Evolutionary conservation across 2,113 vertebrate genomes (phyloP).

Genomic region (Calidris pygmaea): DNA sequence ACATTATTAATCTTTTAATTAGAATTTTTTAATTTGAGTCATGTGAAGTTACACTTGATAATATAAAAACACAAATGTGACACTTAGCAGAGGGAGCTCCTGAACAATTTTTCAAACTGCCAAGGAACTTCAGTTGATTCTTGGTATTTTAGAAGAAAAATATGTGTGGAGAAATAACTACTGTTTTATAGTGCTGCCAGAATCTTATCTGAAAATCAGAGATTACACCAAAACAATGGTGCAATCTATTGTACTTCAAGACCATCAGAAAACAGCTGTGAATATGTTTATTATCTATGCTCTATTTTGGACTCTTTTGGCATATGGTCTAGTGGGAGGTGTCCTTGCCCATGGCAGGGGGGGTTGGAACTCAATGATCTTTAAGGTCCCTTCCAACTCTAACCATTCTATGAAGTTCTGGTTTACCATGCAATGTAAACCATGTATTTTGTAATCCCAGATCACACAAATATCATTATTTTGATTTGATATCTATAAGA

Average conservation of each 20-base stretch:
- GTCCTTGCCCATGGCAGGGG: no score
- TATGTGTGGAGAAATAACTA: background rate
- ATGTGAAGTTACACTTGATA: background rate
- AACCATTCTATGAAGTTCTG: background rate
- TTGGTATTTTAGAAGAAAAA: background rate
- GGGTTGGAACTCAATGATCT: no score
- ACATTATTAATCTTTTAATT: background rate
- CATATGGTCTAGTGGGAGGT: background rate
- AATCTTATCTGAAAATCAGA: slow-evolving; percentile 8
- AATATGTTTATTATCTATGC: background rate
- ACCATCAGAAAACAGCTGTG: background rate
- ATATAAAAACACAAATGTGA: background rate
- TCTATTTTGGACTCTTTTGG: background rate
- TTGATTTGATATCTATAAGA: background rate
- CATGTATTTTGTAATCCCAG: background rate
- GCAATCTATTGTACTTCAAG: background rate
- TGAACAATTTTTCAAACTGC: background rate
- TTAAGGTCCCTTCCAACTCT: no score
- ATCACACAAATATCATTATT: background rate
- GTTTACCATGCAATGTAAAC: background rate
- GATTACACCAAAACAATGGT: background rate
- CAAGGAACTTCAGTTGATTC: background rate
- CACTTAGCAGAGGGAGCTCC: background rate
- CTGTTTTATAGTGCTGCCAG: background rate
- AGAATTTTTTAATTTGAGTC: background rate